Conservation (phyloP, 2,797 vertebrate genomes). For the Salarias fasciatus region DNA sequence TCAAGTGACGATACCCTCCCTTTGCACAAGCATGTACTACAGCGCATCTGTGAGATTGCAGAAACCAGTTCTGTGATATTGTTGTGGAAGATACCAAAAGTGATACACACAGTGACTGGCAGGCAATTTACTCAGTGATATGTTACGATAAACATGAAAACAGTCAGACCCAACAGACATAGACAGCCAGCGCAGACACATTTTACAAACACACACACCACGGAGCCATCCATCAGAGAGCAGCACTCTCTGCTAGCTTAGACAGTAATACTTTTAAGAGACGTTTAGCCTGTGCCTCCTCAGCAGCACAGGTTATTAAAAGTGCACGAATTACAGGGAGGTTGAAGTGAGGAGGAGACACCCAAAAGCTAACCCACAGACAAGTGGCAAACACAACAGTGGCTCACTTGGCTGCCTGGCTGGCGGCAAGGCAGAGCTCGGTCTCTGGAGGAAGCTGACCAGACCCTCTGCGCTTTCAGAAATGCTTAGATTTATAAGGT, state of each 20-base stretch:
- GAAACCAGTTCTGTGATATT: constrained; percentile 40
- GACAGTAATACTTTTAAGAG: constrained; percentile 68
- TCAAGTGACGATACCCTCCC: constrained; percentile 15
- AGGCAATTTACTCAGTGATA: constrained; percentile 44
- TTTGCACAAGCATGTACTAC: constrained; percentile 15
- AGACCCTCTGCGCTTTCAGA: constrained; percentile 20
- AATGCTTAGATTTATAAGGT: constrained; percentile 24
- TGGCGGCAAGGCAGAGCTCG: constrained; percentile 36
- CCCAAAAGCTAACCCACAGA: constrained; percentile 33
- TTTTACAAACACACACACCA: constrained; percentile 6
- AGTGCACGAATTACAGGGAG: constrained; percentile 61
- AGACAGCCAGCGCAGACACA: neutral
- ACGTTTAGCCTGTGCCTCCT: constrained; percentile 63
- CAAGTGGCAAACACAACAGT: constrained; percentile 43
- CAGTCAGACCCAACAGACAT: constrained; percentile 6
- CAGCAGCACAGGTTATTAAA: constrained; percentile 76
- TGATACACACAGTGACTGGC: constrained; percentile 41
- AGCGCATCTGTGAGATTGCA: constrained; percentile 32
- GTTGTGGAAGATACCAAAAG: constrained; percentile 18
- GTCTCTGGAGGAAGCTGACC: constrained; percentile 39
- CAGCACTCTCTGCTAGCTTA: constrained; percentile 54
- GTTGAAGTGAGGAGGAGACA: constrained; percentile 41
- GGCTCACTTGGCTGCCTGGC: constrained; percentile 29
- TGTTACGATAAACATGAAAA: constrained; percentile 7
- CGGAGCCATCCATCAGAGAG: constrained; percentile 44